Evolutionary conservation across 1,140 invertebrate genomes (phyloP).

Genomic region (Odontomachus brunneus): DNA sequence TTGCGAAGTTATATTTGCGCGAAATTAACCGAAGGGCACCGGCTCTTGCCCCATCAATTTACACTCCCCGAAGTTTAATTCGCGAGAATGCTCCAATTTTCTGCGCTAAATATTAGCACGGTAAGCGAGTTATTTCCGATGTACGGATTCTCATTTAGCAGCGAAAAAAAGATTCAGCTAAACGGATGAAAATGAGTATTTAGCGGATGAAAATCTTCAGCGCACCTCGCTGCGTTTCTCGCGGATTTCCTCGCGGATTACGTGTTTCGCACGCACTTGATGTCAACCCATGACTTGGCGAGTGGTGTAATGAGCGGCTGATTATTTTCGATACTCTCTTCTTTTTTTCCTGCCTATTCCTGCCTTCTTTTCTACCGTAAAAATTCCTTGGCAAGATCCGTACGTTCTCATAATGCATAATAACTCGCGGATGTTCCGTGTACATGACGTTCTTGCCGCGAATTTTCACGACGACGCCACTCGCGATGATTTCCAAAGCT

Average conservation of each 20-base stretch:
- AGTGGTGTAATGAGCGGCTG: neutral
- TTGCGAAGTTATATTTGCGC: slow-evolving; percentile 25
- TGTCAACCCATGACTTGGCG: neutral
- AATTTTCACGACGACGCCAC: neutral
- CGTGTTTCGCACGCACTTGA: too few relatives aligned
- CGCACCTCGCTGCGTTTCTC: too few relatives aligned
- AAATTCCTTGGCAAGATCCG: neutral
- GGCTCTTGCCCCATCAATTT: neutral
- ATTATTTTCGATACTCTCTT: too few relatives aligned
- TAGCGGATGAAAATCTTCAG: too few relatives aligned
- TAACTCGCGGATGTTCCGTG: neutral
- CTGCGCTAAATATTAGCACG: slow-evolving; percentile 24
- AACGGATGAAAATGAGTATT: too few relatives aligned
- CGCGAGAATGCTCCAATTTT: slow-evolving; percentile 20
- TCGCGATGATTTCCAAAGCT: slow-evolving; percentile 32
- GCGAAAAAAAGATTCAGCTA: too few relatives aligned
- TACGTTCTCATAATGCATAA: slow-evolving; percentile 12
- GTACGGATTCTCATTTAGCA: too few relatives aligned
- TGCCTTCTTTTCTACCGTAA: too few relatives aligned
- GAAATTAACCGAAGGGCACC: slow-evolving; percentile 7
- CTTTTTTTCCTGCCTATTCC: too few relatives aligned
- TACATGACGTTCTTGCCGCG: slow-evolving; percentile 18
- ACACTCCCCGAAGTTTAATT: slow-evolving; percentile 4
- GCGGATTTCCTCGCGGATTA: too few relatives aligned
- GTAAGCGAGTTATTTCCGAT: too few relatives aligned